Evolutionary conservation across 2,113 vertebrate species (phyloP).

Genomic region (Muntiacus muntjak): DNA sequence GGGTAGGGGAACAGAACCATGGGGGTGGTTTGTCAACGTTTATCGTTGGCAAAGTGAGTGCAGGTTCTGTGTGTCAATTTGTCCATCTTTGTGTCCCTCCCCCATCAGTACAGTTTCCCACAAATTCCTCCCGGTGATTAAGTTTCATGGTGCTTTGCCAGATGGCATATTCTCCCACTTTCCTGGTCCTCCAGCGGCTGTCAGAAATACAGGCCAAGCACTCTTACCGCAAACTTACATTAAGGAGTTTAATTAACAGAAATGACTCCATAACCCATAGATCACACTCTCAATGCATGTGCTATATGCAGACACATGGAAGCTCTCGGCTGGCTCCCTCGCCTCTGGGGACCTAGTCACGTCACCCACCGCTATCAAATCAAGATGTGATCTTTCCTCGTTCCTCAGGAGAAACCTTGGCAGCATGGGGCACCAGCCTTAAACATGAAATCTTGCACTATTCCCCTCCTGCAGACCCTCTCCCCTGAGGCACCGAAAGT

Average conservation of each 20-base stretch:
- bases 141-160: slow-evolving; percentile 46
- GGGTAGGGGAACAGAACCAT: neutral
- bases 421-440: neutral
- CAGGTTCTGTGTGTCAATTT: neutral
- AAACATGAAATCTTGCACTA: neutral
- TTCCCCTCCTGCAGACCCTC: neutral
- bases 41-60: neutral
- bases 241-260: slow-evolving; percentile 70
- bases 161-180: slow-evolving; percentile 28
- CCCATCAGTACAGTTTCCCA: neutral
- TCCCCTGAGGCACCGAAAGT: neutral
- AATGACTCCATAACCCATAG: slow-evolving; percentile 48
- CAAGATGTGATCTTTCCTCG: neutral
- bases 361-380: neutral
- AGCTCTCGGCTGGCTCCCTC: neutral
- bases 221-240: slow-evolving; percentile 66
- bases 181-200: neutral
- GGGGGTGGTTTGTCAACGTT: neutral
- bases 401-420: neutral
- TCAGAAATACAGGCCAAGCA: slow-evolving; percentile 59
- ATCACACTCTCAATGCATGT: neutral
- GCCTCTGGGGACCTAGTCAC: neutral
- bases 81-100: neutral
- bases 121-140: neutral
- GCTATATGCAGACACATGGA: neutral